Evolutionary conservation across 1,140 invertebrate species (phyloP), one percentile per base, ranked within the genome.

Genomic region (Meloidogyne floridensis): DNA sequence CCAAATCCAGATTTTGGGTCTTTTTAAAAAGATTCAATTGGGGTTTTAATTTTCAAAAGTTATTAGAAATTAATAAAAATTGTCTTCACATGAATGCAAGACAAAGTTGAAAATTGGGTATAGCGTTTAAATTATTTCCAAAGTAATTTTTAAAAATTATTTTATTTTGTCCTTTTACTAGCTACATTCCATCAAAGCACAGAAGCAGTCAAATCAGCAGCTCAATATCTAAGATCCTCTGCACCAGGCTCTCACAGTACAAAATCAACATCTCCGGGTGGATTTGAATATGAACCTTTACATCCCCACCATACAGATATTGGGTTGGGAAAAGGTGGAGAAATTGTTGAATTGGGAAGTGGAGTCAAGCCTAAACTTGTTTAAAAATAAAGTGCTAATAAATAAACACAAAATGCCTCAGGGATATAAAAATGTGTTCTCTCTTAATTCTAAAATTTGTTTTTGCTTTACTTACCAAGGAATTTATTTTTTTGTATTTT

Each of bases 231-330:
- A 74, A 54, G 81, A 70, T n/a, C 32, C 3, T 3, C 53, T 20
- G 80, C 72, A 18, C 18, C 78, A 10, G 80, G 80, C 42, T 81
- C 78, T 15, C 80, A 81, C 53, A 83, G 51, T 15, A 82, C 81
- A 1, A 82, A 82, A 74, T 83, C 81, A 13, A 82, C 81, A n/a
- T 82, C 81, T 32, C 81, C 81, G 7, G 81, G 80, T 43, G 77
- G 77, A 8, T 65, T 18, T 47, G 77, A 78, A 42, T 78, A 56
- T 43, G 77, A 78, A 69, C 77, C 59, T 20, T 70, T 65, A 18
- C 9, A 15, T 43, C 77, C 56, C 43, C 77, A 78, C n/a, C 77
- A 78, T 42, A 51, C 71, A 70, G 77, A 70, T 15, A 32, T 78
- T 70, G 32, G 10, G 18, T 65, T 65, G n/a, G 59, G 59, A 65